A percentile compares a stretch with the other conserved stretches of the same genome.
Conservation (phyloP, 2,888 invertebrate genomes). For the Drosophila monieri region DNA sequence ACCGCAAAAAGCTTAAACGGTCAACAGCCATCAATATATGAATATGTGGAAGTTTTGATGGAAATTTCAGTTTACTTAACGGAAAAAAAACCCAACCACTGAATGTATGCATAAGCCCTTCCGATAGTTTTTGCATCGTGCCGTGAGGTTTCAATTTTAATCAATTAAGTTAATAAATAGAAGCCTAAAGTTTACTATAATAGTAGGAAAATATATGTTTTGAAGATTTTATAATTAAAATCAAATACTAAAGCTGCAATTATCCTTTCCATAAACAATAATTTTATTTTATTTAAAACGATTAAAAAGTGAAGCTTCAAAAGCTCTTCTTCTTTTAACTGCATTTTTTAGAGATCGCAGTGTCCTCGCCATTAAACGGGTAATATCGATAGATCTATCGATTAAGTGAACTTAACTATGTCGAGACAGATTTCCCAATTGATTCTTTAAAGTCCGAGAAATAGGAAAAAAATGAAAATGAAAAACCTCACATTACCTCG, state of each 20-base stretch:
- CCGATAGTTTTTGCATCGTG: background rate
- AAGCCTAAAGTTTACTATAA: background rate
- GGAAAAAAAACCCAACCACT: background rate
- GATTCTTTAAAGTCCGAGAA: background rate
- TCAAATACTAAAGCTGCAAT: too few relatives aligned
- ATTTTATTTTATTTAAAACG: too few relatives aligned
- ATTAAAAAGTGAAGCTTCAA: too few relatives aligned
- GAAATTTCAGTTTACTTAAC: background rate
- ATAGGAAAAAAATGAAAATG: background rate
- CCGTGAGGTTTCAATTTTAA: background rate
- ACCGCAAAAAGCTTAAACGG: slow-evolving; percentile 2
- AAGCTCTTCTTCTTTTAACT: too few relatives aligned
- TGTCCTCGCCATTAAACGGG: too few relatives aligned
- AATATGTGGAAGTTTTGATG: background rate
- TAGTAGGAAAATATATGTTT: too few relatives aligned
- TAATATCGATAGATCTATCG: too few relatives aligned
- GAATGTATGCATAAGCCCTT: background rate
- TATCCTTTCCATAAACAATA: too few relatives aligned
- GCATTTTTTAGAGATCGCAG: too few relatives aligned
- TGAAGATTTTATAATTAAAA: too few relatives aligned
- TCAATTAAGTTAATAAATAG: background rate
- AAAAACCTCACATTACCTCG: slow-evolving; percentile 74
- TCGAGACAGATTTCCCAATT: too few relatives aligned
- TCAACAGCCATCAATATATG: background rate
- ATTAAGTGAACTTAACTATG: too few relatives aligned